Percentiles rank a stretch among this genome's conserved stretches.
phyloP scores from a whole-genome alignment of 2,888 invertebrate species.

The Baccha elongata region DNA sequence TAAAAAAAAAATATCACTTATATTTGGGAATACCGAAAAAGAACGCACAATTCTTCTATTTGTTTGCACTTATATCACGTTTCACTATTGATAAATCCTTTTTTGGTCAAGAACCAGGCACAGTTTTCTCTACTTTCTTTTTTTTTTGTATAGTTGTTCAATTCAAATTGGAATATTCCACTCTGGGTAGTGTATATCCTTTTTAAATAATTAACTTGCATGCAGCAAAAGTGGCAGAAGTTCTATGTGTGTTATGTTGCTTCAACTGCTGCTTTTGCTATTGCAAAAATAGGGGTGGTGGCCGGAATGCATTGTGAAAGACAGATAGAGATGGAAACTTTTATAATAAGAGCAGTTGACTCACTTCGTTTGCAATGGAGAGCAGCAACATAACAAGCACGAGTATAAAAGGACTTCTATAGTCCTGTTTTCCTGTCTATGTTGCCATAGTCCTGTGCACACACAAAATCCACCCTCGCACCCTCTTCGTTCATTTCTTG shows the following conservation, averaged over 20 bases:
- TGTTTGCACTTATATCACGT: conserved; percentile 60
- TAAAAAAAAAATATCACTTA: conserved; percentile 45
- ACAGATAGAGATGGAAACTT: conserved; percentile 71
- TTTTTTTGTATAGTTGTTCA: conserved; percentile 14
- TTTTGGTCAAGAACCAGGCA: conserved; percentile 37
- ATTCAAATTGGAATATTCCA: conserved; percentile 38
- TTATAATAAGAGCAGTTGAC: conserved; percentile 66
- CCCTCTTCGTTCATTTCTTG: no score
- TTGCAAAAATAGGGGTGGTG: conserved; percentile 70
- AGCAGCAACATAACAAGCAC: conserved; percentile 21
- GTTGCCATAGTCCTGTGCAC: conserved; percentile 72
- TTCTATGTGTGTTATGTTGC: conserved; percentile 21
- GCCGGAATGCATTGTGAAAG: conserved; percentile 64
- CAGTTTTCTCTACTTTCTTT: background rate
- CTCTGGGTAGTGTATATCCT: conserved; percentile 28
- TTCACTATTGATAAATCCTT: conserved; percentile 54
- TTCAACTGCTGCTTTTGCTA: background rate
- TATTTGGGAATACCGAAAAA: conserved; percentile 52
- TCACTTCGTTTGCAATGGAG: conserved; percentile 65
- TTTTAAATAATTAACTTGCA: conserved; percentile 72
- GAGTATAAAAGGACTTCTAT: conserved; percentile 6
- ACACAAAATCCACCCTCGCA: conserved; percentile 47
- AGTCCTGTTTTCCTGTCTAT: conserved; percentile 46
- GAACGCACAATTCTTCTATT: conserved; percentile 48
- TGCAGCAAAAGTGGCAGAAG: conserved; percentile 68